Evolutionary conservation across 2,888 invertebrate species (phyloP), one percentile per base, ranked within the genome.

Genomic region (Agrochola macilenta): DNA sequence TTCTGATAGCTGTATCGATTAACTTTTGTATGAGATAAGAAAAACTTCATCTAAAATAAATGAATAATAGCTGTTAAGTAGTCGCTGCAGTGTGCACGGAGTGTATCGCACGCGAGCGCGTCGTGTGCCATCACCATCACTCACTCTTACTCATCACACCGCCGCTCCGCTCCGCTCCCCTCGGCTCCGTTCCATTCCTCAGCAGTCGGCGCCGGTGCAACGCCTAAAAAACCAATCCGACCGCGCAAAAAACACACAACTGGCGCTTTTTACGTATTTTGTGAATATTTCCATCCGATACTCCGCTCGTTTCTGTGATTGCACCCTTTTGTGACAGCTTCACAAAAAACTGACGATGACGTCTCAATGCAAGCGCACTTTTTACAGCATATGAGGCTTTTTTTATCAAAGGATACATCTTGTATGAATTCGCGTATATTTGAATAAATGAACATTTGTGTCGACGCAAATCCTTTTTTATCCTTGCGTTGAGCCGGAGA

Each of bases 361-460:
- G 92, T 91, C 92, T 94, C 93, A 94, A 95, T 95, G 92, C 89
- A 86, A 69, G 68, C 83, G 82, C 80, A 74, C 66, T 79, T 86
- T 82, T 84, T 88, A 82, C 71, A 71, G n/a, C 58, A 60, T 60
- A 63, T 64, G 39, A 73, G 39, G 60, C 58, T 43, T 88, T 89
- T n/a, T 87, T 89, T 89, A 85, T 72, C n/a, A 35, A 46, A 68
- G 49, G 68, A 70, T 65, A 80, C 80, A 81, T 87, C 88, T 88
- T 88, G 88, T 87, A 87, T 88, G 69, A 75, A 80, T 81, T 84
- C 81, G 86, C 90, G 85, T 86, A 89, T 90, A 92, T 92, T 92
- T 89, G 86, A 91, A 90, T 92, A 87, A 86, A 86, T 74, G 74
- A 71, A 84, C 86, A 79, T 89, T 87, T 90, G 89, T 85, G 85